Base-by-base conservation (phyloP, 2,888 invertebrate species). In the Bruchidius siliquastri region DNA sequence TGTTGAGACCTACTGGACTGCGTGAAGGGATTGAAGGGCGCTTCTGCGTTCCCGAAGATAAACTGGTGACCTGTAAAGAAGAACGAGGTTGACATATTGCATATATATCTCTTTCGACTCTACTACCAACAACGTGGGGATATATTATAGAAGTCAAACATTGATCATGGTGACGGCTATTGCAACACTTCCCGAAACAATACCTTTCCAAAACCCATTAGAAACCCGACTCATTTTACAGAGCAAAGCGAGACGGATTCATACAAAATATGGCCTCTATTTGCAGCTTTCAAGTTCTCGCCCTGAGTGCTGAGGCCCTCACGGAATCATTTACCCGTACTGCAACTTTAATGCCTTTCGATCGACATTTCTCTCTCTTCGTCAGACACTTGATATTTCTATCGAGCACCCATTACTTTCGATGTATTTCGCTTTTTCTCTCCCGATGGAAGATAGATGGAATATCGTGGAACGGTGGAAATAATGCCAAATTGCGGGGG, bases 51-150 rank as follows among this genome's bases (percentile, higher is more conserved):
- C 30, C 84, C 82, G 77, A 84, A 84, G 77, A 85, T 83, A 78
- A 84, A 87, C 73, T 85, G 83, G 80, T 86, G 85, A 77, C 85
- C 87, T 87, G 84, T 72, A 86, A 87, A 21, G 68, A 68, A 68
- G 22, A 68, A 22, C 1, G 68, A 49, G 6, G 49, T 49, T 13
- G 49, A 13, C 8, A 26, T 2, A n/a, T n/a, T n/a, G n/a, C n/a
- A 26, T 26, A 26, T 26, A 4, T 26, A 2, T 2, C 26, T 26
- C 26, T 26, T 26, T 26, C 8, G 26, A n/a, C n/a, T n/a, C n/a
- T n/a, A n/a, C n/a, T n/a, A n/a, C n/a, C n/a, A n/a, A n/a, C n/a
- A n/a, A n/a, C n/a, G n/a, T n/a, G n/a, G n/a, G n/a, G n/a, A n/a
- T n/a, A n/a, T n/a, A n/a, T n/a, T n/a, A n/a, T n/a, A n/a, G n/a